Evolutionary conservation across 2,888 invertebrate species (phyloP), one percentile per base, ranked within the genome.

Genomic region (Lasioglossum malachurum): DNA sequence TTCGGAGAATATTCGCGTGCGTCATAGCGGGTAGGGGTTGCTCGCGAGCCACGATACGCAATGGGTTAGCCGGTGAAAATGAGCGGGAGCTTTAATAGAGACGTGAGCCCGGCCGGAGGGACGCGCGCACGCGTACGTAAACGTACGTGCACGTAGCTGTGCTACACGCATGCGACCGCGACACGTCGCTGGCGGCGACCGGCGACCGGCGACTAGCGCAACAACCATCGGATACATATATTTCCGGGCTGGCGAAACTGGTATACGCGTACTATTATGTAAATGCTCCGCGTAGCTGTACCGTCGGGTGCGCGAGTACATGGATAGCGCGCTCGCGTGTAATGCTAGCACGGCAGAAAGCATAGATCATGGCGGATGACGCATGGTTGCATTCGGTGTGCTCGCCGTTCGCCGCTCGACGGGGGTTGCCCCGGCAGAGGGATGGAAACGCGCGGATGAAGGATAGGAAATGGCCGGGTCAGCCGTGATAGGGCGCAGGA

Each of bases 311-410:
- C 53, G 23, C 35, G 76, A 31, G 57, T 38, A 60, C 60, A 71
- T 46, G 75, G 78, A 64, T 31, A 64, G 31, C 41, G 78, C 79
- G 78, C 76, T 41, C 64, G 80, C 83, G 83, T 85, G 90, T 87
- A 82, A 91, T 84, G 88, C 90, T 86, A 94, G 94, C 94, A 94
- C 93, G 93, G 94, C 95, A 93, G 96, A 95, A 96, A 95, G 93
- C 96, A 95, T 95, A 96, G 94, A 94, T 94, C 95, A 95, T 93
- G 94, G 94, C 92, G 94, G 93, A 94, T 94, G 94, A 94, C 94
- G 94, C 94, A 94, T 93, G 94, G 94, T 93, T 94, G 94, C 93
- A 94, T 94, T 94, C 91, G 93, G 91, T 87, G 92, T 87, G 92
- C 88, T 91, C 86, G 83, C 79, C 88, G 92, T 88, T 91, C 87